Evolutionary conservation across 2,888 invertebrate genomes (phyloP), one percentile per base, ranked within the genome.

Genomic region (Yponomeuta sedellus): DNA sequence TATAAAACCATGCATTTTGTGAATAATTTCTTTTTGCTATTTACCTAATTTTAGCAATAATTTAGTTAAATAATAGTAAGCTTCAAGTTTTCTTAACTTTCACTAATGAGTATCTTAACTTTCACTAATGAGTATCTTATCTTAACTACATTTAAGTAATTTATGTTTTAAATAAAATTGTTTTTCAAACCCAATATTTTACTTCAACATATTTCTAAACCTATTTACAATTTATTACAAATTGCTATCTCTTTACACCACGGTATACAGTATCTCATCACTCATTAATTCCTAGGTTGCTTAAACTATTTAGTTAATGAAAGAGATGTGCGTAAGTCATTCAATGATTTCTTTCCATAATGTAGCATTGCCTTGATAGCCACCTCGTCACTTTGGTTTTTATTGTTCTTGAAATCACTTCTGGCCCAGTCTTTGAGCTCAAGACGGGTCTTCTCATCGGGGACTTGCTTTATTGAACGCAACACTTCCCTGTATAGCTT

Each of bases 361-460:
- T 93, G 91, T n/a, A 96, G 78, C 78, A 94, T 86, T 78, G 94
- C 93, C 85, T 95, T 96, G 19, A 96, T 95, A 1, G 93, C 86
- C 2, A 94, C 91, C 86, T 96, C 96, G 75, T 97, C 96, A 2
- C 91, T 93, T 69, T 95, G 93, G 70, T 94, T 86, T 75, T 92
- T 93, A 79, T 97, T 95, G 3, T 88, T 92, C 71, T 92, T 93
- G 76, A 97, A 97, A 77, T 97, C 97, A 19, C 92, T 80, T 66
- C 94, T 90, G 0, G 94, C 94, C 96, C 97, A 97, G 63, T 94
- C 91, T 67, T 84, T 92, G 22, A 97, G 82, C 73, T 97, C 96
- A 1, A 83, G 74, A 68, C 92, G 92, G 65, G 94, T 94, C 1
- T 77, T 81, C 71, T 92, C 83, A 77, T 96, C 94, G 0, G 94